Base-by-base conservation (phyloP, 2,797 vertebrate genomes). In the Gobio occitaniae region DNA sequence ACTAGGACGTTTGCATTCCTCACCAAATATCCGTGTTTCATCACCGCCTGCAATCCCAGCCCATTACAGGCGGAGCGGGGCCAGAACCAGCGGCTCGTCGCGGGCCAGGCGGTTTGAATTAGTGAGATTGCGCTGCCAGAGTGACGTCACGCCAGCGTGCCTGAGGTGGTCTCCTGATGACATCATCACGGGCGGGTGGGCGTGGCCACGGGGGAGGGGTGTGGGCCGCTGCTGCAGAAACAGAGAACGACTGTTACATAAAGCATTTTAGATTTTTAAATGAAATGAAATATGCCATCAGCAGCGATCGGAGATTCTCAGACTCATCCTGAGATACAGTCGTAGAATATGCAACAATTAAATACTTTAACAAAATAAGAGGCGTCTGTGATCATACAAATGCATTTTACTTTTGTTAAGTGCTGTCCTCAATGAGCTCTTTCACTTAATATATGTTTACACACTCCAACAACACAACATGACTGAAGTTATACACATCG, bases 141-240 rank as follows among this genome's bases (percentile, higher is more conserved):
- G 87, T 94, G 93, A 95, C 91, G 93, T 92, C 93, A 92, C 90
- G 82, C 88, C 90, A 81, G 87, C 91, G 88, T 92, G 91, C 93
- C 93, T 94, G 87, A 86, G 83, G 91, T 85, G 93, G 94, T 95
- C 94, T 93, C 93, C 87, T 93, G 94, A 94, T 96, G 95, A 96
- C 95, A 94, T 95, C 94, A 95, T 65, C 91, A 82, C 88, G 91
- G 91, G 93, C 90, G 92, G 91, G 93, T 90, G 92, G 95, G 95
- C 89, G 94, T 94, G 95, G 94, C 52, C 87, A 85, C 44, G 2
- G 17, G 59, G 32, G 90, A 89, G 91, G 89, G 91, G 91, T 91
- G 90, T 91, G 90, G 90, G 90, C 92, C 93, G 92, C 91, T 85
- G 78, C 52, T 15, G 78, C 50, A 52, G 50, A 52, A 52, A 41